These are phyloP conservation scores for Euthynnus affinis DNA, from an alignment of 2,797 vertebrate genomes.

Conservation along the genomic window DNA sequence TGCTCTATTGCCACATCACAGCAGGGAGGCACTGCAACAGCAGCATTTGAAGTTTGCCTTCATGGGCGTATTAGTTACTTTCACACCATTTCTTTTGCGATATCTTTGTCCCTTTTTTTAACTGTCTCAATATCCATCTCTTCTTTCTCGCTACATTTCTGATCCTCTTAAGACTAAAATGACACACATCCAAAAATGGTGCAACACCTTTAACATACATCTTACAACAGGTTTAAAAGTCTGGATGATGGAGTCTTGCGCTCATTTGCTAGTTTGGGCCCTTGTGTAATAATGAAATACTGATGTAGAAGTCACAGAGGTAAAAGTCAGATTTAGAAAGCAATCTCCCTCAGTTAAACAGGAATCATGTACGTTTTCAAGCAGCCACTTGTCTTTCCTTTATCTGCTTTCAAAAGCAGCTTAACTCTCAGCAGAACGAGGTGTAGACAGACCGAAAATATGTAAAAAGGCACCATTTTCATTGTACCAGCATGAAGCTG, in stretches of 20 bases:
- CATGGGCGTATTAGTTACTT: background rate
- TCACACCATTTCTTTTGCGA: background rate
- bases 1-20: constrained; percentile 21
- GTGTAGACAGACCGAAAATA: constrained; percentile 25
- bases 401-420: constrained; percentile 56
- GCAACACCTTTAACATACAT: background rate
- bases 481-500: constrained; percentile 26
- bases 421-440: constrained; percentile 49
- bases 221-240: background rate
- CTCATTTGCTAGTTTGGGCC: background rate
- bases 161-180: background rate
- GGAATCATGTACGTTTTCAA: constrained; percentile 28
- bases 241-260: background rate
- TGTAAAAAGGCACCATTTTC: constrained; percentile 24
- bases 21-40: constrained; percentile 1
- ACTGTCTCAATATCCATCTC: background rate
- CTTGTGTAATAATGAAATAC: background rate
- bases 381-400: constrained; percentile 51
- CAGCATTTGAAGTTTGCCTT: constrained; percentile 26
- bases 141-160: background rate
- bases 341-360: constrained; percentile 32
- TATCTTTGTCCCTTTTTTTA: background rate
- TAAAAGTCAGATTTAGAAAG: constrained; percentile 36
- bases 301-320: background rate
- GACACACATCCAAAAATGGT: background rate